These are phyloP conservation scores for Styela plicata DNA, from an alignment of 23 tunicate genomes.

Conservation along the genomic window DNA sequence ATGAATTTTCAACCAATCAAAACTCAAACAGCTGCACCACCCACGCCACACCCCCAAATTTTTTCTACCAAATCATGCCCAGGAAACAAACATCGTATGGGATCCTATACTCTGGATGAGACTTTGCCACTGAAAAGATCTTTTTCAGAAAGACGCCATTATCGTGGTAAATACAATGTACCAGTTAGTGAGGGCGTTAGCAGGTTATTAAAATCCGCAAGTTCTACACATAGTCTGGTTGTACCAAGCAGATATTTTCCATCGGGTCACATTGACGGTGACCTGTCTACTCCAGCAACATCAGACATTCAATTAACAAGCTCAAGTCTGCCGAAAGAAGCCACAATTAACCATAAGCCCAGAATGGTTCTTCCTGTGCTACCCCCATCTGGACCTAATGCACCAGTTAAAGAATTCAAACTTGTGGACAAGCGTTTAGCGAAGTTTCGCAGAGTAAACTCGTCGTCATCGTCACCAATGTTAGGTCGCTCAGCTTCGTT, in stretches of 20 bases:
- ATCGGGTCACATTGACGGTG: neutral
- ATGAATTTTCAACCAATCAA: too few relatives aligned
- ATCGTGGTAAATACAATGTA: constrained; percentile 13
- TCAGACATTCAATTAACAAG: neutral
- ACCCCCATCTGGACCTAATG: constrained; percentile 21
- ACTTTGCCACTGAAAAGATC: neutral
- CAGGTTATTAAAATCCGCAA: constrained; percentile 15
- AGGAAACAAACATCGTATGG: neutral
- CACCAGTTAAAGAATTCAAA: constrained; percentile 21
- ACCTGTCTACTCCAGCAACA: neutral
- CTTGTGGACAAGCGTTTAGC: constrained; percentile 21
- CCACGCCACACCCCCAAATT: neutral
- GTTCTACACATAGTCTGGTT: constrained; percentile 4
- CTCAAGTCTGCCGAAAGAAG: neutral
- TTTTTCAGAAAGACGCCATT: constrained; percentile 13
- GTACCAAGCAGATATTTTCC: constrained; percentile 22
- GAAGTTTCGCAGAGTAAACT: constrained; percentile 1
- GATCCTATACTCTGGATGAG: neutral
- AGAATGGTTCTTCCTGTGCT: neutral
- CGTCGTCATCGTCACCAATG: constrained; percentile 1
- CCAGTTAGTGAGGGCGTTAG: constrained; percentile 25
- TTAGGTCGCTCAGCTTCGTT: constrained; percentile 7
- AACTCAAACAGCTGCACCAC: neutral
- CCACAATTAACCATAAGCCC: neutral
- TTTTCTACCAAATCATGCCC: constrained; percentile 24